Evolutionary conservation across 2,888 invertebrate genomes (phyloP).

Genomic region (Thecophora atra): DNA sequence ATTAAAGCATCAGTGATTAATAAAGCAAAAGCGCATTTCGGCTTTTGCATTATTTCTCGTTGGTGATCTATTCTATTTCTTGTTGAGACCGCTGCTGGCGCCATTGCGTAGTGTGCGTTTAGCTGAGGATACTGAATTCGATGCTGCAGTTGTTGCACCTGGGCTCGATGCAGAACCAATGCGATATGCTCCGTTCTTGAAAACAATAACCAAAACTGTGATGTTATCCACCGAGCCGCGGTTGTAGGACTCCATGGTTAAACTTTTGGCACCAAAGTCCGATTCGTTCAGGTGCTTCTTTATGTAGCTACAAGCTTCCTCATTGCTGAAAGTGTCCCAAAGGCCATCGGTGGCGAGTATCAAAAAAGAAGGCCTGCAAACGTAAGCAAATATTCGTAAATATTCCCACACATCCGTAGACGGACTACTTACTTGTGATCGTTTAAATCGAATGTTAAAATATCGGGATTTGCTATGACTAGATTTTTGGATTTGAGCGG

Average conservation of each 20-base stretch:
- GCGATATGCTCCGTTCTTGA: slow-evolving; percentile 69
- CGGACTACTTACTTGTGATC: slow-evolving; percentile 73
- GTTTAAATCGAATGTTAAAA: slow-evolving; percentile 86
- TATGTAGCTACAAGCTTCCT: slow-evolving; percentile 91
- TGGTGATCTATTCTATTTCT: slow-evolving; percentile 40
- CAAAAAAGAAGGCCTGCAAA: slow-evolving; percentile 78
- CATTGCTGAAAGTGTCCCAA: slow-evolving; percentile 96
- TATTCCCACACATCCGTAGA: background rate
- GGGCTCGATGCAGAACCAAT: slow-evolving; percentile 49
- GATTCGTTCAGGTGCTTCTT: slow-evolving; percentile 86
- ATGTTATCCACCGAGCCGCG: slow-evolving; percentile 95
- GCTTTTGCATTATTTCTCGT: background rate
- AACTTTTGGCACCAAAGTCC: slow-evolving; percentile 89
- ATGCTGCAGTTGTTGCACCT: background rate
- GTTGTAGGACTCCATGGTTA: slow-evolving; percentile 89
- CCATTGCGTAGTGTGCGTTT: slow-evolving; percentile 44
- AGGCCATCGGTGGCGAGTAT: slow-evolving; percentile 94
- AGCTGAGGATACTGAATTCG: slow-evolving; percentile 31
- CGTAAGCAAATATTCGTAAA: background rate
- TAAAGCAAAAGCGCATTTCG: too few relatives aligned
- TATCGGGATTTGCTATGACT: slow-evolving; percentile 95
- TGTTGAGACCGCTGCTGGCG: slow-evolving; percentile 46
- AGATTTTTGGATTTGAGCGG: slow-evolving; percentile 93
- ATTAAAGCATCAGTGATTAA: too few relatives aligned
- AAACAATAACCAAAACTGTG: slow-evolving; percentile 89